Evolutionary conservation across 2,113 vertebrate genomes (phyloP).

Genomic region (Pelecanoides urinatrix): DNA sequence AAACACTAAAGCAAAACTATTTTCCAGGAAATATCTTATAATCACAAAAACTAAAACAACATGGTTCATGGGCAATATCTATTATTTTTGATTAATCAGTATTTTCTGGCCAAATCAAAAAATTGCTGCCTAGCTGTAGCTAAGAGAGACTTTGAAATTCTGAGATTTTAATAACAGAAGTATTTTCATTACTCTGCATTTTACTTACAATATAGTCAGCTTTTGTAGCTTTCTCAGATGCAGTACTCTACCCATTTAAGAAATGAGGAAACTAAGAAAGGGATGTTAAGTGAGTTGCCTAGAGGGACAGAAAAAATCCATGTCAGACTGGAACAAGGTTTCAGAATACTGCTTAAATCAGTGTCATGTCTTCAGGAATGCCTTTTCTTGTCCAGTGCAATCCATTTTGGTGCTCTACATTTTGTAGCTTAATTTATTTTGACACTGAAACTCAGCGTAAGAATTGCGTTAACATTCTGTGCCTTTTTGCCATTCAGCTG

Average conservation of each 20-base stretch:
- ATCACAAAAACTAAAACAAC: background rate
- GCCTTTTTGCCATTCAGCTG: conserved; percentile 17
- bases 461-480: conserved; percentile 39
- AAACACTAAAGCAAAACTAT: background rate
- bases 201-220: background rate
- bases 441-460: background rate
- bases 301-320: background rate
- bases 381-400: conserved; percentile 27
- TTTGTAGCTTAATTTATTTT: conserved; percentile 50
- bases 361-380: conserved; percentile 22
- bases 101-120: background rate
- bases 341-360: conserved; percentile 16
- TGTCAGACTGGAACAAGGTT: background rate
- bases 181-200: background rate
- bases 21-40: background rate
- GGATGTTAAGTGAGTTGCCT: background rate
- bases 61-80: background rate
- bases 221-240: background rate
- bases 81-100: background rate
- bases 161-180: background rate
- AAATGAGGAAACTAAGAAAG: background rate
- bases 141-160: background rate
- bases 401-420: conserved; percentile 1
- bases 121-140: background rate
- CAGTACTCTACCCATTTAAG: background rate